A percentile compares a stretch with the other conserved stretches of the same genome.
Conservation (phyloP, 37 sponge, comb jelly and placozoan species). For the Cliona cf. orientalis region DNA sequence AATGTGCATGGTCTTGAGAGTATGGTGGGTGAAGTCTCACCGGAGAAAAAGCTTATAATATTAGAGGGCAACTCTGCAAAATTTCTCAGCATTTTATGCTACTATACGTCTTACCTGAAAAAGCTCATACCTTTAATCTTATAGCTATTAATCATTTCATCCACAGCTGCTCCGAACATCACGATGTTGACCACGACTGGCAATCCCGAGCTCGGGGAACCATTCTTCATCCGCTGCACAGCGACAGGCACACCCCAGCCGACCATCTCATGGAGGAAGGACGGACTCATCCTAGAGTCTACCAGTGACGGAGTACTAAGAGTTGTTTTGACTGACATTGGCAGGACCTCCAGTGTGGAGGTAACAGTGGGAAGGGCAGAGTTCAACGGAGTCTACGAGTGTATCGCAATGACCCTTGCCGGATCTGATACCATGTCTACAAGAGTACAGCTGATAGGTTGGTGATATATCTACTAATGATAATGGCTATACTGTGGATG, state of each 20-base stretch:
- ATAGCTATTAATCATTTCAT: too few species aligned
- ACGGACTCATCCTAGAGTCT: neutral
- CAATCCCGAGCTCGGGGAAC: slow-evolving; percentile 7
- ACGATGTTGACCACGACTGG: neutral
- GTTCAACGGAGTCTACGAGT: neutral
- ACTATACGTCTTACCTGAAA: too few species aligned
- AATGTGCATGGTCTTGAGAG: too few species aligned
- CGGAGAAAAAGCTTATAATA: too few species aligned
- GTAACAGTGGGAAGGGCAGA: neutral
- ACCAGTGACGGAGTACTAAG: neutral
- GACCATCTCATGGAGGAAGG: slow-evolving; percentile 25
- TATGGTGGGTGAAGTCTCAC: too few species aligned
- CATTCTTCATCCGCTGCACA: neutral
- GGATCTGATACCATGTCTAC: neutral
- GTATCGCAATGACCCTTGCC: neutral
- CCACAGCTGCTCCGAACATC: slow-evolving; percentile 22
- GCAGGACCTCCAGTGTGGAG: neutral
- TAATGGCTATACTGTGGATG: too few species aligned
- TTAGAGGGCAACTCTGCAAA: too few species aligned
- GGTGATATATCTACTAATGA: neutral
- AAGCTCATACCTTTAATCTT: too few species aligned
- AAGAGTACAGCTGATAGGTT: neutral
- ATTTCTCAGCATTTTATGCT: too few species aligned
- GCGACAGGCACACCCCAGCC: slow-evolving; percentile 19
- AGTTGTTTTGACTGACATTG: neutral